A percentile compares a stretch with the other conserved stretches of the same genome.
Conservation (phyloP, 2,113 vertebrate species). For the Tympanuchus pallidicinctus region DNA sequence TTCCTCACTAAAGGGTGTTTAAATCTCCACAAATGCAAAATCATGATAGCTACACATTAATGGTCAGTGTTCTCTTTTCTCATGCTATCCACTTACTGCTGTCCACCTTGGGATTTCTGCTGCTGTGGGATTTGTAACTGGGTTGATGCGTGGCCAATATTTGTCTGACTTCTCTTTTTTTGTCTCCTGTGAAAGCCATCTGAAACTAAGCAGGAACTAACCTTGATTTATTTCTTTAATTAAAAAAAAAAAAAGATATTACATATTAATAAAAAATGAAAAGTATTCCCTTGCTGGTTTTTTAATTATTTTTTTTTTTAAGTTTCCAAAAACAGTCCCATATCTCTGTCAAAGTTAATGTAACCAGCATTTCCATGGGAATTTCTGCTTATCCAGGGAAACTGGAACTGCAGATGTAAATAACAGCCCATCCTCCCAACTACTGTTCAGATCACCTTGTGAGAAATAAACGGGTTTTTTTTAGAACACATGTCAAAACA, state of each 20-base stretch:
- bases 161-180: conserved; percentile 38
- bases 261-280: conserved; percentile 64
- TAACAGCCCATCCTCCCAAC: conserved; percentile 40
- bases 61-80: not conserved
- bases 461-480: not conserved
- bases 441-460: conserved; percentile 40
- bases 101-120: not conserved
- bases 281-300: conserved; percentile 32
- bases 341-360: conserved; percentile 72
- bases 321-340: conserved; percentile 59
- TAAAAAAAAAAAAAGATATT: conserved; percentile 47
- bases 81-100: not conserved
- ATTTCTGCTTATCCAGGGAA: conserved; percentile 54
- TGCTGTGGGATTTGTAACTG: conserved; percentile 15
- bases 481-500: not conserved
- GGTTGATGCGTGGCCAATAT: conserved; percentile 29
- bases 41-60: not conserved
- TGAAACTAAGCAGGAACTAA: conserved; percentile 62
- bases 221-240: conserved; percentile 73
- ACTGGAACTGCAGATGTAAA: conserved; percentile 44
- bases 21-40: not conserved
- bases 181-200: conserved; percentile 53
- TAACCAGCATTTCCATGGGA: conserved; percentile 67
- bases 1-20: not conserved
- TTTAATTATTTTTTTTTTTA: not conserved